A percentile compares a stretch with the other conserved stretches of the same genome.
phyloP scores from a whole-genome alignment of 2,113 vertebrate species.

The Abramis brama region DNA sequence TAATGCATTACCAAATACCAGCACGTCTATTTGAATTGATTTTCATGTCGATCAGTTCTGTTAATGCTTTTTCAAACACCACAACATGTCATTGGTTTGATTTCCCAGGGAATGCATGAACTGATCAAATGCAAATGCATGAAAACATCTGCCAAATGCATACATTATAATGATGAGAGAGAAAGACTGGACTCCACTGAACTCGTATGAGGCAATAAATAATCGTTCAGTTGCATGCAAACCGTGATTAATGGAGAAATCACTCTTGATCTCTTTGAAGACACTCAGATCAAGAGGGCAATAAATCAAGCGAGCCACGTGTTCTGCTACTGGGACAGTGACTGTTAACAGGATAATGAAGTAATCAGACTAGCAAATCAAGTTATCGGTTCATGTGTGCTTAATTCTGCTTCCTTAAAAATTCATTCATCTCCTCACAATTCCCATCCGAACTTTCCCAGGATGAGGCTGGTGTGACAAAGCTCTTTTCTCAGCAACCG shows the following conservation, averaged over 20 bases:
- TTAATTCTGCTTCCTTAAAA: not conserved
- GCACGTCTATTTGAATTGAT: no score
- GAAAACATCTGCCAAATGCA: not conserved
- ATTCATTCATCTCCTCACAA: not conserved
- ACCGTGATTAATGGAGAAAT: not conserved
- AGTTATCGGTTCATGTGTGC: not conserved
- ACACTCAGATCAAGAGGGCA: no score
- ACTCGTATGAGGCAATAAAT: not conserved
- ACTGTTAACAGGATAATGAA: not conserved
- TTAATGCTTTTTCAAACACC: no score
- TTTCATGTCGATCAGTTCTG: no score
- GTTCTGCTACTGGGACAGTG: no score
- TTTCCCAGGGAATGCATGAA: not conserved
- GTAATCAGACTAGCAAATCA: not conserved
- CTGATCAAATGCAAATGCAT: not conserved
- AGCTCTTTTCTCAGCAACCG: conserved; percentile 28
- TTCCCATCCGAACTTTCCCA: not conserved
- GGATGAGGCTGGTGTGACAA: not conserved
- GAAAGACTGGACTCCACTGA: no score
- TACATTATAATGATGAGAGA: not conserved
- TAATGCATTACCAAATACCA: no score
- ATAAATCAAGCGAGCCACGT: no score
- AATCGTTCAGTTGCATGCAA: not conserved
- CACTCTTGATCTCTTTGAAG: not conserved
- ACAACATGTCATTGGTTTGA: no score